These are phyloP conservation scores for Galeopterus variegatus DNA, from an alignment of 2,113 vertebrate genomes.

Conservation along the genomic window DNA sequence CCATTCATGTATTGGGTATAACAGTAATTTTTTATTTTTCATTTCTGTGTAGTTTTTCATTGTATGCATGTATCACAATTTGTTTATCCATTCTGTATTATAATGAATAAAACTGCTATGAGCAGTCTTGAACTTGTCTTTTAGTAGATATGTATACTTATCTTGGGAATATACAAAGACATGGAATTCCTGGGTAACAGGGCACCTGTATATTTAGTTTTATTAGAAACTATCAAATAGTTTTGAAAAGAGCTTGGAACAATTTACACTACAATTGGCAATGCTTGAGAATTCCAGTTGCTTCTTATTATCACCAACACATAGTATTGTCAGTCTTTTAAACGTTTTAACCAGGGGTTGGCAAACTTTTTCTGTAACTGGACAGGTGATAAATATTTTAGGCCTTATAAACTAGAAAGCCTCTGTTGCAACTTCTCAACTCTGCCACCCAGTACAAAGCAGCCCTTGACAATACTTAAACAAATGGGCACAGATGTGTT, in stretches of 20 bases:
- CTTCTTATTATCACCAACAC: background rate
- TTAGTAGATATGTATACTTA: background rate
- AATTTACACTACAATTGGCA: background rate
- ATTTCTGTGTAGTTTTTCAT: background rate
- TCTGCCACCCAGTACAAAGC: background rate
- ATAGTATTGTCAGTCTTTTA: background rate
- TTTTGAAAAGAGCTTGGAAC: background rate
- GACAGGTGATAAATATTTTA: background rate
- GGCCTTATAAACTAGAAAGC: background rate
- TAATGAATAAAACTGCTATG: background rate
- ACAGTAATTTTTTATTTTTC: background rate
- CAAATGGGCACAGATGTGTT: background rate
- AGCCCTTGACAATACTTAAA: background rate
- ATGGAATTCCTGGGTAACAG: background rate
- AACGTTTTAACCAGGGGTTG: background rate
- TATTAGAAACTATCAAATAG: constrained; percentile 24
- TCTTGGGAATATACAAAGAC: background rate
- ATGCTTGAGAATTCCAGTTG: background rate
- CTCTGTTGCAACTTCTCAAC: background rate
- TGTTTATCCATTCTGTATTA: background rate
- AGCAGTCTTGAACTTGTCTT: background rate
- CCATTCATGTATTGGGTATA: background rate
- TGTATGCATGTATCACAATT: background rate
- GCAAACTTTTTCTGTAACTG: background rate
- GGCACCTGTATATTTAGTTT: background rate